phyloP scores from a whole-genome alignment of 2,113 vertebrate species.

The Anhinga anhinga region DNA sequence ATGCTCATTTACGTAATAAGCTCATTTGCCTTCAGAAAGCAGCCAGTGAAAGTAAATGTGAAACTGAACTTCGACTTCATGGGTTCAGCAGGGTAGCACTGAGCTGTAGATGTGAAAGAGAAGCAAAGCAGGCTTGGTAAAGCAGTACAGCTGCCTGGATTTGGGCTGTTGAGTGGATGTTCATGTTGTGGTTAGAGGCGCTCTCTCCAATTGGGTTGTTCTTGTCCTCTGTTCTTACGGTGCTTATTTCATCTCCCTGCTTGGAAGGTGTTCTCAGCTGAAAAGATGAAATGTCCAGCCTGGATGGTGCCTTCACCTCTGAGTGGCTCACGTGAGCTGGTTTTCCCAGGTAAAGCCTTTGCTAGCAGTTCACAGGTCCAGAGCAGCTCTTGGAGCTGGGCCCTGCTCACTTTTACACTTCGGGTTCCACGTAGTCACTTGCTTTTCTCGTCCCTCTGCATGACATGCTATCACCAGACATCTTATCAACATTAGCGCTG shows the following conservation, averaged over 20 bases:
- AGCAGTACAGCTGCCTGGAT: neutral
- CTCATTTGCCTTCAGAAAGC: neutral
- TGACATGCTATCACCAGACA: neutral
- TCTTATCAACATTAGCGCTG: slow-evolving; percentile 17
- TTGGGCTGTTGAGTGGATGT: neutral
- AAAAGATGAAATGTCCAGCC: neutral
- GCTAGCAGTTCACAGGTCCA: neutral
- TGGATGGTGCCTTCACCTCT: neutral
- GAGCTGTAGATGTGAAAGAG: neutral
- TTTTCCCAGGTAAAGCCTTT: neutral
- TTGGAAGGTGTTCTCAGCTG: neutral
- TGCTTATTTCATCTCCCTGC: neutral
- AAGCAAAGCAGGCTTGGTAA: neutral
- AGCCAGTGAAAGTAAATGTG: neutral
- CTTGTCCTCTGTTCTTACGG: neutral
- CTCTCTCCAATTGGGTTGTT: rapidly evolving
- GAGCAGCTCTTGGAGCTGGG: neutral
- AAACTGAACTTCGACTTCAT: neutral
- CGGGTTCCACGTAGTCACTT: slow-evolving; percentile 1
- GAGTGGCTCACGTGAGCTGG: neutral
- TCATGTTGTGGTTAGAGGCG: neutral
- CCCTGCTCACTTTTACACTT: neutral
- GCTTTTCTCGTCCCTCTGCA: neutral
- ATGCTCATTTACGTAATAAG: neutral
- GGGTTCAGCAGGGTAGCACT: neutral